These are phyloP conservation scores for Byasa hedistus DNA, from an alignment of 2,888 invertebrate genomes.

Conservation along the genomic window DNA sequence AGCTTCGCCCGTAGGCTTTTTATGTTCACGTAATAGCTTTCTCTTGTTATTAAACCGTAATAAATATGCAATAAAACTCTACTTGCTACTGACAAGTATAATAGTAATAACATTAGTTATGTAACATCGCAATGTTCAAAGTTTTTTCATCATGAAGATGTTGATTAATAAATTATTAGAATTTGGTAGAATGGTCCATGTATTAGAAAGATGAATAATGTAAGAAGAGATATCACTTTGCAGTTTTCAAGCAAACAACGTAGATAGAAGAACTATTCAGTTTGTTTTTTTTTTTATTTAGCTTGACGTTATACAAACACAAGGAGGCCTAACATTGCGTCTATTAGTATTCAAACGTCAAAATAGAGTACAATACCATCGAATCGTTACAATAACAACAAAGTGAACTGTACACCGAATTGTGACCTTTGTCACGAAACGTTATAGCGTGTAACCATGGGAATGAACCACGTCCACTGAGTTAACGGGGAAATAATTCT, in stretches of 20 bases:
- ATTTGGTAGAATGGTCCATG: background rate
- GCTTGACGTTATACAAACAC: background rate
- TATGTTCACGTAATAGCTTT: slow-evolving; percentile 25
- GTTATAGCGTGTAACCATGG: slow-evolving; percentile 33
- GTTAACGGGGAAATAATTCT: slow-evolving; percentile 34
- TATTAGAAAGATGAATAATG: too few species aligned
- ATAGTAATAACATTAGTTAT: background rate
- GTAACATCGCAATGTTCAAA: background rate
- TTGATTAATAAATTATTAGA: too few species aligned
- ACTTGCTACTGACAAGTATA: slow-evolving; percentile 7
- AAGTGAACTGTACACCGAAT: slow-evolving; percentile 28
- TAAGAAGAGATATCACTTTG: too few species aligned
- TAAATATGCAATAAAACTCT: slow-evolving; percentile 20
- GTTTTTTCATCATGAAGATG: background rate
- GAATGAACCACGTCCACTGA: slow-evolving; percentile 33
- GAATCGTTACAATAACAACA: slow-evolving; percentile 12
- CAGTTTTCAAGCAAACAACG: too few species aligned
- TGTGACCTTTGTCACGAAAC: slow-evolving; percentile 39
- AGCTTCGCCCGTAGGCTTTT: slow-evolving; percentile 28
- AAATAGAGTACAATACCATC: slow-evolving; percentile 12
- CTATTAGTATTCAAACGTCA: slow-evolving; percentile 20
- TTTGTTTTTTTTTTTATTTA: background rate
- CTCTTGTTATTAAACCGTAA: slow-evolving; percentile 18
- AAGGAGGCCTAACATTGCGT: background rate
- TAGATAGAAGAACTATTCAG: too few species aligned